Conservation (phyloP, 2,797 vertebrate species). For the Anguilla megastoma region DNA sequence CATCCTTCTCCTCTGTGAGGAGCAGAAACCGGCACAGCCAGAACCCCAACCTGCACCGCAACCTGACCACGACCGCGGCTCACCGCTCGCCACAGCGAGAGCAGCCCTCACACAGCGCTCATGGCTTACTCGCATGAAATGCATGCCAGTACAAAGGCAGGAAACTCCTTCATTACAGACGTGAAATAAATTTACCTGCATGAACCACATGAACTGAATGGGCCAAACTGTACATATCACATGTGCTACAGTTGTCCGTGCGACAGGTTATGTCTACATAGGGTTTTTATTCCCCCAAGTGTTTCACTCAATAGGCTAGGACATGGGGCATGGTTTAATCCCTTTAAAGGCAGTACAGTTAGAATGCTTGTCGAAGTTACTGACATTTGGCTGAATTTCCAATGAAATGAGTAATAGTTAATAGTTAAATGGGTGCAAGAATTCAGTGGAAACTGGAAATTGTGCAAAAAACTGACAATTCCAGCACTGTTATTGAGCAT, state of each 20-base stretch:
- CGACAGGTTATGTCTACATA: neutral
- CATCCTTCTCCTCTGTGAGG: constrained; percentile 90
- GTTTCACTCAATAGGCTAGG: neutral
- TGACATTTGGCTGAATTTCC: neutral
- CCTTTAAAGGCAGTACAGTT: neutral
- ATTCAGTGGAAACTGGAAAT: neutral
- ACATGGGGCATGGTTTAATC: neutral
- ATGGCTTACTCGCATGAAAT: neutral
- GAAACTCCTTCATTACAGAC: neutral
- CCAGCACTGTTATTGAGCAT: neutral
- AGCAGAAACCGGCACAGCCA: constrained; percentile 95
- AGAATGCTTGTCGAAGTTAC: neutral
- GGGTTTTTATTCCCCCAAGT: neutral
- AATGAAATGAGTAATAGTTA: neutral
- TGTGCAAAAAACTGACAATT: neutral
- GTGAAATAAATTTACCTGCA: neutral
- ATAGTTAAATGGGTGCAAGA: neutral
- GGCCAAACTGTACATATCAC: neutral
- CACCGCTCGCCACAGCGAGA: constrained; percentile 53
- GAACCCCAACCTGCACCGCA: constrained; percentile 95
- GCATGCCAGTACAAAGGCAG: neutral
- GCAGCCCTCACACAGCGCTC: neutral
- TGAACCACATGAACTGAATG: neutral
- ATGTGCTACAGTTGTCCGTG: neutral
- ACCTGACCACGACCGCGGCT: constrained; percentile 64